Base-by-base conservation (phyloP, 2,888 invertebrate genomes). In the Cerceris rybyensis region DNA sequence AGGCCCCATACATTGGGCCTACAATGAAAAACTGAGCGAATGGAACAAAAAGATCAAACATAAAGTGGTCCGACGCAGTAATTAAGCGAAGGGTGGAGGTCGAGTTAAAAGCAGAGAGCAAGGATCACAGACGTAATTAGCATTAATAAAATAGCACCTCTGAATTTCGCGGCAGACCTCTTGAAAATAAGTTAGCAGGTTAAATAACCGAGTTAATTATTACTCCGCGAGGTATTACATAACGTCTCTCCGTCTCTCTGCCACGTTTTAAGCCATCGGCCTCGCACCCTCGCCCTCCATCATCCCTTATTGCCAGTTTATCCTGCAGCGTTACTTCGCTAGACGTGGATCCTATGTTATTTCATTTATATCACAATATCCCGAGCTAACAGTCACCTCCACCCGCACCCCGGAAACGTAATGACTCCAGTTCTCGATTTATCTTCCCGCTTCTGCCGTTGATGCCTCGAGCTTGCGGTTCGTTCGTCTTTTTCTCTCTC, bases 141-240 rank as follows among this genome's bases (percentile, higher is more conserved):
- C 28, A 28, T 28, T 28, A 28, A 28, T 28, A 28, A 28, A 28
- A 28, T 28, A 28, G 28, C 28, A 1, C 28, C 28, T 28, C 28
- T 28, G 28, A 28, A 28, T 28, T 28, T 4, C 28, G 28, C 28
- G 28, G 28, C 28, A 4, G 28, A 1, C 28, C 63, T 74, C 75
- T 63, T 66, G 68, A 74, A 68, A 74, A 72, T 41, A 42, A 66
- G 61, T 43, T 50, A 49, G 66, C 13, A 9, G 50, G 46, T 6
- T 50, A 50, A 50, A 50, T 50, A 11, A 50, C n/a, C 50, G 17
- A 39, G 67, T 67, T 75, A 75, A 75, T 75, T 75, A 72, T 75
- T 75, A 67, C 58, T 52, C 16, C 59, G 42, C 41, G 17, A 11
- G 64, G 49, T 52, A 16, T 49, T n/a, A 7, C n/a, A 6, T n/a